Conservation (phyloP, 1,140 invertebrate species). For the Drosophila burlai region DNA sequence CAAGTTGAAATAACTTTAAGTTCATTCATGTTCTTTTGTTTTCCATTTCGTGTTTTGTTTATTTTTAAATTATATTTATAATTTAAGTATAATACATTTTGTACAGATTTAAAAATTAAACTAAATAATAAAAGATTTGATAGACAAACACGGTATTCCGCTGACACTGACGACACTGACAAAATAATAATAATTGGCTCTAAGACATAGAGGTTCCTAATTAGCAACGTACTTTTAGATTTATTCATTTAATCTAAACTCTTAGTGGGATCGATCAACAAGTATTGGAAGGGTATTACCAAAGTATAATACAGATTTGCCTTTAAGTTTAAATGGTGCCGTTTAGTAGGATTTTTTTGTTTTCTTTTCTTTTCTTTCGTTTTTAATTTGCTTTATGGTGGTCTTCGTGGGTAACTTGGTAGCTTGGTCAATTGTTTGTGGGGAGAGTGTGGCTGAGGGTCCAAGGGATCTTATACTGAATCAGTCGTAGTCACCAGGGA, state of each 20-base stretch:
- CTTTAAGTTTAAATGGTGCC: slow-evolving; percentile 48
- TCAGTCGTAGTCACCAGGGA: slow-evolving; percentile 27
- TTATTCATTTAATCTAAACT: slow-evolving; percentile 31
- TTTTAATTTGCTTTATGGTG: slow-evolving; percentile 38
- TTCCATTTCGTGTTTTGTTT: slow-evolving; percentile 25
- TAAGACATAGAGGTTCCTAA: slow-evolving; percentile 55
- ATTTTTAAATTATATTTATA: slow-evolving; percentile 76
- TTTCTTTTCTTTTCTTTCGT: neutral
- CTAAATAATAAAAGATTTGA: slow-evolving; percentile 67
- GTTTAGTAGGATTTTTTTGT: slow-evolving; percentile 7
- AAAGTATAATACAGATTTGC: slow-evolving; percentile 61
- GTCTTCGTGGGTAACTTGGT: slow-evolving; percentile 69
- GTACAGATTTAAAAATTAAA: slow-evolving; percentile 81
- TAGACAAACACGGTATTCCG: slow-evolving; percentile 53
- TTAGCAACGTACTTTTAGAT: slow-evolving; percentile 31
- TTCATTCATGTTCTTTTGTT: slow-evolving; percentile 47
- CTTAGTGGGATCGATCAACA: slow-evolving; percentile 62
- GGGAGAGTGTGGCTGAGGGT: neutral
- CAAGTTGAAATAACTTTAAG: slow-evolving; percentile 68
- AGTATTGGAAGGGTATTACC: slow-evolving; percentile 69
- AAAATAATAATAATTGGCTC: slow-evolving; percentile 53
- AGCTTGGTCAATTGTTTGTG: slow-evolving; percentile 69
- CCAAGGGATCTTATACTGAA: slow-evolving; percentile 33
- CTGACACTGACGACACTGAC: slow-evolving; percentile 43
- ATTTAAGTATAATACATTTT: slow-evolving; percentile 84